Conservation (phyloP, 2,888 invertebrate genomes). For the Chrysomela aeneicollis region DNA sequence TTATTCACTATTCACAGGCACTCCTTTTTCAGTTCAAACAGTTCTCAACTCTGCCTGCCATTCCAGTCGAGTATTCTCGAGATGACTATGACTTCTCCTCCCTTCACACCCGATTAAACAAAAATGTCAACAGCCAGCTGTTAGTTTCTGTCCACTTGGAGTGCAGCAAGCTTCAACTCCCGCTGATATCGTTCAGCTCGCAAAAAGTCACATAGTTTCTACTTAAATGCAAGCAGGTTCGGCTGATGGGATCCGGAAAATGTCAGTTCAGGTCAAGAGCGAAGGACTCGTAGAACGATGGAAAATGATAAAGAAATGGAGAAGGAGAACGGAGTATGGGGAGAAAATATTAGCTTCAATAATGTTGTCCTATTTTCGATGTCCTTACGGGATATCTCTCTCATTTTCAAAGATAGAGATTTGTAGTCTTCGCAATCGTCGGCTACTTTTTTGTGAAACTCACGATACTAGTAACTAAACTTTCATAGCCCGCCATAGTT, state of each 20-base stretch:
- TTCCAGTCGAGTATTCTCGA: not conserved
- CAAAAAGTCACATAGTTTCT: not conserved
- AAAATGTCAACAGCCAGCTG: constrained; percentile 2
- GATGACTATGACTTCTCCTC: not conserved
- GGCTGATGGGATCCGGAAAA: not conserved
- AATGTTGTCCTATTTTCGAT: too few species aligned
- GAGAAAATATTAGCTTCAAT: too few species aligned
- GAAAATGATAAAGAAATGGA: too few species aligned
- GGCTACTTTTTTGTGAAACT: too few species aligned
- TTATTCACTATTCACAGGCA: not conserved
- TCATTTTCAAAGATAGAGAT: too few species aligned
- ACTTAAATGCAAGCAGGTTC: not conserved
- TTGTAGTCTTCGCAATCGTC: too few species aligned
- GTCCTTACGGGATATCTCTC: too few species aligned
- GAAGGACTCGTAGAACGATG: too few species aligned
- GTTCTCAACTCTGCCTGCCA: not conserved
- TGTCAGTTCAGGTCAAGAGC: not conserved
- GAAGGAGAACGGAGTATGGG: too few species aligned
- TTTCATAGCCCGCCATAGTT: too few species aligned
- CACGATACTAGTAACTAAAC: too few species aligned
- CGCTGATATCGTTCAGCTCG: not conserved
- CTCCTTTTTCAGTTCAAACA: not conserved
- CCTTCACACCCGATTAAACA: not conserved
- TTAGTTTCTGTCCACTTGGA: not conserved
- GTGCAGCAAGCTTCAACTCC: not conserved